phyloP scores from a whole-genome alignment of 2,113 vertebrate species.

The Maccullochella peelii region DNA sequence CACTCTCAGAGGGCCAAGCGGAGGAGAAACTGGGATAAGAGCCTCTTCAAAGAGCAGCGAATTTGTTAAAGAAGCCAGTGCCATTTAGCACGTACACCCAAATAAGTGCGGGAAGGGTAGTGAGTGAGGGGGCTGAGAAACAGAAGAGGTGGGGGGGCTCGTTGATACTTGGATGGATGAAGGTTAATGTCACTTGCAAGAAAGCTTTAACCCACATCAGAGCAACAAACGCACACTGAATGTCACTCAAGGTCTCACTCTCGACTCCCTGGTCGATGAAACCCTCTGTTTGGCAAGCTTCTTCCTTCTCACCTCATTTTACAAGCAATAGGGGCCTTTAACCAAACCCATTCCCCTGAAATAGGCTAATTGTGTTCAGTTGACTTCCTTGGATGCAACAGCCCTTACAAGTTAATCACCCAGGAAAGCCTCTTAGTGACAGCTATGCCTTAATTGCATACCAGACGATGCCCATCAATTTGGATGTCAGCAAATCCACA shows the following conservation, averaged over 20 bases:
- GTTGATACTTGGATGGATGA: conserved; percentile 63
- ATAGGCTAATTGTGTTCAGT: conserved; percentile 79
- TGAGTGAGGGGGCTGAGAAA: conserved; percentile 49
- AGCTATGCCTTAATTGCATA: conserved; percentile 79
- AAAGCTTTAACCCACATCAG: conserved; percentile 61
- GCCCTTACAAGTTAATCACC: conserved; percentile 79
- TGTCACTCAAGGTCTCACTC: conserved; percentile 46
- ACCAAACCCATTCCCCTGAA: conserved; percentile 63
- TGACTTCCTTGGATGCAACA: conserved; percentile 80
- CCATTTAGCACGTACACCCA: conserved; percentile 81
- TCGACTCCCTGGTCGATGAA: conserved; percentile 33
- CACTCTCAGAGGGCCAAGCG: conserved; percentile 51
- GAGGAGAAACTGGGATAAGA: conserved; percentile 71
- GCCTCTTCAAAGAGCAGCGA: conserved; percentile 78
- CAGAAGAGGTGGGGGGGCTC: conserved; percentile 9
- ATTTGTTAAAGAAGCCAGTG: conserved; percentile 73
- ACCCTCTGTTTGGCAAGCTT: conserved; percentile 53
- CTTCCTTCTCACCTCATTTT: conserved; percentile 58
- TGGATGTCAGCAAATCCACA: conserved; percentile 74
- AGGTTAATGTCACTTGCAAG: conserved; percentile 61
- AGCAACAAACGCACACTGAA: conserved; percentile 50
- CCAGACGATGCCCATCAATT: conserved; percentile 77
- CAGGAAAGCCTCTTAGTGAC: conserved; percentile 81
- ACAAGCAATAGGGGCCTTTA: conserved; percentile 48
- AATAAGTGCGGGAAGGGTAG: conserved; percentile 54